These are phyloP conservation scores for Drosophila recens DNA, from an alignment of 2,888 invertebrate species.

Conservation along the genomic window DNA sequence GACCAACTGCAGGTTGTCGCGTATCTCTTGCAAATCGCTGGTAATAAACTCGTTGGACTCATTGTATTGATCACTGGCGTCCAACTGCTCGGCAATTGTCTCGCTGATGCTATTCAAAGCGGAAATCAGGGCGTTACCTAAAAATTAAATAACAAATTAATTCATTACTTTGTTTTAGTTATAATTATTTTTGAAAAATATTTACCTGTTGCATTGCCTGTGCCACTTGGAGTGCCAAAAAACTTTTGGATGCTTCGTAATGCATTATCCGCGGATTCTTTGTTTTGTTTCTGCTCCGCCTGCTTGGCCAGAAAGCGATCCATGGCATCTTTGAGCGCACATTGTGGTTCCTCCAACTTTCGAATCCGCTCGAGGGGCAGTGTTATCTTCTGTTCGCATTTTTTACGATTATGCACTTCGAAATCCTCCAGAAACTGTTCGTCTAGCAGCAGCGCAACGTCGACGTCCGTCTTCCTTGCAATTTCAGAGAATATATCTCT, in stretches of 20 bases:
- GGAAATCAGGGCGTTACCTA: slow-evolving; percentile 55
- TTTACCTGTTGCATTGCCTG: slow-evolving; percentile 27
- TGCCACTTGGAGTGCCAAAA: slow-evolving; percentile 22
- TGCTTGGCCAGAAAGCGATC: slow-evolving; percentile 78
- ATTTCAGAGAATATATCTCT: slow-evolving; percentile 52
- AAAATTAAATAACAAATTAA: neutral
- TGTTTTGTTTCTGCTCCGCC: slow-evolving; percentile 67
- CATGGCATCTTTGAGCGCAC: slow-evolving; percentile 69
- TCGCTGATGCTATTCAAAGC: slow-evolving; percentile 74
- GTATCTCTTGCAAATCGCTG: slow-evolving; percentile 65
- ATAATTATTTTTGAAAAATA: neutral
- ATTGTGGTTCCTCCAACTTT: slow-evolving; percentile 61
- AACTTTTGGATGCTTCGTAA: slow-evolving; percentile 55
- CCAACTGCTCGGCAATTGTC: slow-evolving; percentile 73
- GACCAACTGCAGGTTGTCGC: slow-evolving; percentile 70
- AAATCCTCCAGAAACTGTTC: slow-evolving; percentile 67
- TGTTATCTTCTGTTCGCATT: slow-evolving; percentile 51
- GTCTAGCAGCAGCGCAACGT: slow-evolving; percentile 48
- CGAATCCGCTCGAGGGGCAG: slow-evolving; percentile 42
- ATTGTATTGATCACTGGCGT: slow-evolving; percentile 68
- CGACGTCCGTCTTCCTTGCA: slow-evolving; percentile 45
- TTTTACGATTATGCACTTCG: slow-evolving; percentile 57
- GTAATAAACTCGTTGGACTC: slow-evolving; percentile 72
- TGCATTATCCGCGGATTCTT: slow-evolving; percentile 68
- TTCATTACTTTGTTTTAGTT: neutral